These are phyloP conservation scores for Sceliomorpha sp. DNA, from an alignment of 2,888 invertebrate genomes.

Conservation along the genomic window DNA sequence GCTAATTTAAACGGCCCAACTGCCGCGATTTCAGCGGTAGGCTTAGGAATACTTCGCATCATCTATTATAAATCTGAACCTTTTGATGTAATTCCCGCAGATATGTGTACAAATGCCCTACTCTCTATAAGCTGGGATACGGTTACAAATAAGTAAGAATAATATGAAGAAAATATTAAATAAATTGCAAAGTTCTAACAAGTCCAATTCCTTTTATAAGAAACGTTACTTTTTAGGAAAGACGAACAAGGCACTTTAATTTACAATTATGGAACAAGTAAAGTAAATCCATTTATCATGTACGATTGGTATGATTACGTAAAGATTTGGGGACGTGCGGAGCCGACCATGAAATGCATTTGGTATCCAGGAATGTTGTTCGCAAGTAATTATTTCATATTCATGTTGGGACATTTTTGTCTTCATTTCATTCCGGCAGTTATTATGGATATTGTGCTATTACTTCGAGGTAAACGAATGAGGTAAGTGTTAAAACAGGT, in stretches of 20 bases:
- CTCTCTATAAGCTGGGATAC: conserved; percentile 65
- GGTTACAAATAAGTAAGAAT: conserved; percentile 59
- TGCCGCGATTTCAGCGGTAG: conserved; percentile 32
- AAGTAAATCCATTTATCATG: conserved; percentile 82
- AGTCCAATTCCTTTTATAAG: too few species aligned
- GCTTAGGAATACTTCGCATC: conserved; percentile 59
- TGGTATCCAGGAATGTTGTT: conserved; percentile 48
- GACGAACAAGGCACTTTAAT: conserved; percentile 81
- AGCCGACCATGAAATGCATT: conserved; percentile 53
- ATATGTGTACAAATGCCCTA: conserved; percentile 64
- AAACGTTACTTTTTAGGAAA: too few species aligned
- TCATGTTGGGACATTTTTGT: conserved; percentile 52
- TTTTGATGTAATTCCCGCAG: conserved; percentile 63
- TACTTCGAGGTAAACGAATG: conserved; percentile 61
- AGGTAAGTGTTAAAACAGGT: conserved; percentile 63
- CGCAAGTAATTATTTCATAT: conserved; percentile 36
- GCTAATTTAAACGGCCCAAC: conserved; percentile 57
- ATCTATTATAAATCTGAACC: conserved; percentile 35
- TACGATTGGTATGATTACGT: conserved; percentile 26
- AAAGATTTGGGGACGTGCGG: conserved; percentile 5
- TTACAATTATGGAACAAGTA: conserved; percentile 92
- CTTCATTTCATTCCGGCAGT: conserved; percentile 65
- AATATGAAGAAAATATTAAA: neutral
- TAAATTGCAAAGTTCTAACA: too few species aligned
- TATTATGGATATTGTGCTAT: conserved; percentile 54